Evolutionary conservation across 1,140 invertebrate genomes (phyloP).

Genomic region (Drosophila pseudoobscura): DNA sequence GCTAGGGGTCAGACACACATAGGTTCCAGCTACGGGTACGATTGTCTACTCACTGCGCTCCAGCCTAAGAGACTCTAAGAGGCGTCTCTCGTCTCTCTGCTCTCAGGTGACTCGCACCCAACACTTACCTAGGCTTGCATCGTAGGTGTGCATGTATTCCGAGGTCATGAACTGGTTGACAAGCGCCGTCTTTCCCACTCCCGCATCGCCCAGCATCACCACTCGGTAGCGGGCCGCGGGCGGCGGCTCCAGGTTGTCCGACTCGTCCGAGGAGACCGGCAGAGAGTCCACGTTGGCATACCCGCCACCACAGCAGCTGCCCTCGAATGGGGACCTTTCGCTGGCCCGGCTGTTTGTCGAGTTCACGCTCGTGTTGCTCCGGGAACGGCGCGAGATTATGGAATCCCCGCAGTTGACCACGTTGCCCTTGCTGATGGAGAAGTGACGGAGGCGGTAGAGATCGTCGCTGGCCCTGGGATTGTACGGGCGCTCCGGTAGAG

Average conservation of each 20-base stretch:
- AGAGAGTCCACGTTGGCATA: slow-evolving; percentile 88
- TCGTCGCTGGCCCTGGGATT: slow-evolving; percentile 92
- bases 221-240: slow-evolving; percentile 86
- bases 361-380: slow-evolving; percentile 93
- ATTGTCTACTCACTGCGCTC: slow-evolving; percentile 59
- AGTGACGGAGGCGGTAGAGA: slow-evolving; percentile 93
- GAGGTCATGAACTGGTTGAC: slow-evolving; percentile 97
- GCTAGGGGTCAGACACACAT: slow-evolving; percentile 57
- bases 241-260: slow-evolving; percentile 83
- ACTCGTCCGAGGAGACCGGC: slow-evolving; percentile 85
- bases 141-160: slow-evolving; percentile 96
- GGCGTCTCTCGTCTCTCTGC: background rate
- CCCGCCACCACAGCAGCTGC: slow-evolving; percentile 91
- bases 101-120: slow-evolving; percentile 1
- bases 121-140: slow-evolving; percentile 91
- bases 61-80: slow-evolving; percentile 2
- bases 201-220: slow-evolving; percentile 91
- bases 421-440: slow-evolving; percentile 93
- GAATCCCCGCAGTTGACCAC: slow-evolving; percentile 95
- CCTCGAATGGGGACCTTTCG: slow-evolving; percentile 91
- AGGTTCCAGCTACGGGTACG: slow-evolving; percentile 61
- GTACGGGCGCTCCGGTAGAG: slow-evolving; percentile 91
- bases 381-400: slow-evolving; percentile 91
- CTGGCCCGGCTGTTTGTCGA: slow-evolving; percentile 91
- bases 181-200: slow-evolving; percentile 94